Evolutionary conservation across 1,140 invertebrate species (phyloP).

Genomic region (Ceratina japonica): DNA sequence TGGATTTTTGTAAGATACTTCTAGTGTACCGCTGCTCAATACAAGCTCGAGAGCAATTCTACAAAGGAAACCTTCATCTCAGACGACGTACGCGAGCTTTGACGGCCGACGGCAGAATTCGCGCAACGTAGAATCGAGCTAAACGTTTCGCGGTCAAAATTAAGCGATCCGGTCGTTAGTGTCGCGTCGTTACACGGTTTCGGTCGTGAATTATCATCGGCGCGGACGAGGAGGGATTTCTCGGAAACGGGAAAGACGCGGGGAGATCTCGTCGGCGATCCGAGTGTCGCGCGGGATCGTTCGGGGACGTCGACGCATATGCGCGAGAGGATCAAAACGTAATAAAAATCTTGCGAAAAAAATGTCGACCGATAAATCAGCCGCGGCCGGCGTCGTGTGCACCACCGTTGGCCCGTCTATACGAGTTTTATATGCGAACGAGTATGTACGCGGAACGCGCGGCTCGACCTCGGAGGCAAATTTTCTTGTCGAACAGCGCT

Average conservation of each 20-base stretch:
- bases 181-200: not conserved
- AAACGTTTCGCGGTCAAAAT: not conserved
- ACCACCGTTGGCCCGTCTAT: not conserved
- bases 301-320: slow-evolving; percentile 61
- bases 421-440: slow-evolving; percentile 34
- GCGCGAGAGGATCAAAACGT: slow-evolving; percentile 68
- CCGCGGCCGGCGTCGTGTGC: slow-evolving; percentile 15
- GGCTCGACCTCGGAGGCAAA: slow-evolving; percentile 62
- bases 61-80: not conserved
- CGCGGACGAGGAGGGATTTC: not conserved
- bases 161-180: not conserved
- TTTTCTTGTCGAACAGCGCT: slow-evolving; percentile 67
- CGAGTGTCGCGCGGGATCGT: slow-evolving; percentile 12
- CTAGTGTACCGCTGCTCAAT: too few species aligned
- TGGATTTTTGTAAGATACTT: not conserved
- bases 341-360: slow-evolving; percentile 71
- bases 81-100: too few species aligned
- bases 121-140: too few species aligned
- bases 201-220: not conserved
- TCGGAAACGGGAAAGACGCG: slow-evolving; percentile 8
- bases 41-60: not conserved
- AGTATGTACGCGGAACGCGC: slow-evolving; percentile 22
- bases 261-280: slow-evolving; percentile 3
- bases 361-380: slow-evolving; percentile 74
- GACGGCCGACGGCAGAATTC: too few species aligned